Evolutionary conservation across 2,113 vertebrate genomes (phyloP).

Genomic region (Ellobius talpinus): DNA sequence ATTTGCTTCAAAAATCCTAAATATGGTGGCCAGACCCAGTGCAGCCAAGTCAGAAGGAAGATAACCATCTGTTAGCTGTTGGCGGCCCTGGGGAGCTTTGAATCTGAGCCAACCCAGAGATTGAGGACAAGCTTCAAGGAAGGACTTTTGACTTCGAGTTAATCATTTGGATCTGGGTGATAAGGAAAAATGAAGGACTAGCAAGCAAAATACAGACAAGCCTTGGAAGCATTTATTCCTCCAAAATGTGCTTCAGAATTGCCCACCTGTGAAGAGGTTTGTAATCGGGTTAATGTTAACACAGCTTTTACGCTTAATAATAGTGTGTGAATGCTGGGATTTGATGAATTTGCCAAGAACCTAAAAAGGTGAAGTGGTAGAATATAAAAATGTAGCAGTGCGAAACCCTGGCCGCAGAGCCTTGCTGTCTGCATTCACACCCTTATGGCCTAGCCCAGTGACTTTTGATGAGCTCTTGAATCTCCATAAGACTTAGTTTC

Average conservation of each 20-base stretch:
- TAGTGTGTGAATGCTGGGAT: not conserved
- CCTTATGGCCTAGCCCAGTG: not conserved
- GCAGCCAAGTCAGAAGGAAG: slow-evolving; percentile 62
- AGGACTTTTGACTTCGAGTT: slow-evolving; percentile 66
- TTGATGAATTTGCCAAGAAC: not conserved
- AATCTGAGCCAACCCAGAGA: slow-evolving; percentile 59
- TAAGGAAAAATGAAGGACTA: not conserved
- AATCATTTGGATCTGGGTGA: slow-evolving; percentile 64
- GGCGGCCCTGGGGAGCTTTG: slow-evolving; percentile 53
- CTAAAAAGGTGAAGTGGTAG: not conserved
- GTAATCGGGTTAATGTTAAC: not conserved
- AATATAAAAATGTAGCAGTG: accelerated
- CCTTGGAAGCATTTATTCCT: slow-evolving; percentile 37
- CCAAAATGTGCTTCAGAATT: slow-evolving; percentile 26
- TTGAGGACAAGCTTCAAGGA: slow-evolving; percentile 63
- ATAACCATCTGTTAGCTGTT: slow-evolving; percentile 66
- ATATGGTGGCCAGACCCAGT: slow-evolving; percentile 7
- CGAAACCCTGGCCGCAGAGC: not conserved
- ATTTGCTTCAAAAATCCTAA: slow-evolving; percentile 47
- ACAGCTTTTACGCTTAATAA: not conserved
- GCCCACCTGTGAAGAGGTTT: not conserved
- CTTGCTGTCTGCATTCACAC: not conserved
- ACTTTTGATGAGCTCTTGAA: not conserved
- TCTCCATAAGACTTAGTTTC: not conserved
- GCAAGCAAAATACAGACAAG: not conserved